These are phyloP conservation scores for Crossaster papposus DNA, from an alignment of 53 echinoderm and acorn worm species.

Conservation along the genomic window DNA sequence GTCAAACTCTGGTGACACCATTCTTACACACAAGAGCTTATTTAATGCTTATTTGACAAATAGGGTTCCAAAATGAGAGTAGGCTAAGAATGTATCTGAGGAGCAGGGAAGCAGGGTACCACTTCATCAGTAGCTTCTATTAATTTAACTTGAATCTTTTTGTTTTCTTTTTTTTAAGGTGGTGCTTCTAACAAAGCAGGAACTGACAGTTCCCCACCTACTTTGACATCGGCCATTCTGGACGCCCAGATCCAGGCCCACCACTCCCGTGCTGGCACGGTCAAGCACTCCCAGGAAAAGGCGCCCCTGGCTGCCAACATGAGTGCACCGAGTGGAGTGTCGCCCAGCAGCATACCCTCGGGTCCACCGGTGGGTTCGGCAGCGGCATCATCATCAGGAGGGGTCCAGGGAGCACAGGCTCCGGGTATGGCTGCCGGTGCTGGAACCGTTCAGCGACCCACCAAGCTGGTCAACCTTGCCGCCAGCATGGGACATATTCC, in stretches of 20 bases:
- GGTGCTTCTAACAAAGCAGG: constrained; percentile 33
- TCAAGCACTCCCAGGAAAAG: constrained; percentile 36
- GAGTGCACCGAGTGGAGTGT: background rate
- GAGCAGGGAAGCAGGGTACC: too few relatives aligned
- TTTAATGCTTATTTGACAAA: too few relatives aligned
- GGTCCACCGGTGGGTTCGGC: background rate
- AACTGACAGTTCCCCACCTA: constrained; percentile 33
- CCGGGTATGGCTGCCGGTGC: constrained; percentile 8
- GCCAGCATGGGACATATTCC: constrained; percentile 42
- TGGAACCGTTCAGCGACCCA: constrained; percentile 64
- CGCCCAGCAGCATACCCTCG: background rate
- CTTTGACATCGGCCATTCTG: constrained; percentile 52
- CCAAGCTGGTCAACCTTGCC: constrained; percentile 58
- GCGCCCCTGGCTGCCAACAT: background rate
- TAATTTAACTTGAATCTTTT: background rate
- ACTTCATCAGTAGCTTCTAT: background rate
- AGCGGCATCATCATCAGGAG: background rate
- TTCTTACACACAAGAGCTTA: too few relatives aligned
- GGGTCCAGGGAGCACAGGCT: background rate
- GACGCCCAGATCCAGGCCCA: constrained; percentile 50
- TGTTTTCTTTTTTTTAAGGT: background rate
- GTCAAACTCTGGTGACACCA: too few relatives aligned
- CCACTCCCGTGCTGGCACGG: constrained; percentile 38
- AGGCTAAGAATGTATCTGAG: too few relatives aligned
- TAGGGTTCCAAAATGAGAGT: too few relatives aligned